Percentiles rank a stretch among this genome's conserved stretches.
Evolutionary conservation across 2,888 invertebrate species (phyloP).

Genomic region (Leucophenga montana): DNA sequence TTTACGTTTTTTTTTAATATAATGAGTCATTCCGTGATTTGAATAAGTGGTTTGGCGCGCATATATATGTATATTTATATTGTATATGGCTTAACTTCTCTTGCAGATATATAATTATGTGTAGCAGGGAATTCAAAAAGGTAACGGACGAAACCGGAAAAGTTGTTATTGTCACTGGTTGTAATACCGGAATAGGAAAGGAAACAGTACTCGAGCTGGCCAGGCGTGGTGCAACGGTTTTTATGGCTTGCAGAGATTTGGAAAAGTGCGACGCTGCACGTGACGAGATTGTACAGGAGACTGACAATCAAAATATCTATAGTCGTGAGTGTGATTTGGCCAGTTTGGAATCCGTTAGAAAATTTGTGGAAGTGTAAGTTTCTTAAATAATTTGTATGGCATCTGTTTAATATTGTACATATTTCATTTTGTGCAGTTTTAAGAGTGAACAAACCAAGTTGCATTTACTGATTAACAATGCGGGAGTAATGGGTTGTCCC

Average conservation of each 20-base stretch:
- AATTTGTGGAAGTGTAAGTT: not conserved
- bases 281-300: slow-evolving; percentile 81
- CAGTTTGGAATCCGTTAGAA: slow-evolving; percentile 72
- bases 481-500: slow-evolving; percentile 78
- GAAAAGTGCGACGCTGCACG: slow-evolving; percentile 82
- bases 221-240: slow-evolving; percentile 78
- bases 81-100: too few species aligned
- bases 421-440: slow-evolving; percentile 52
- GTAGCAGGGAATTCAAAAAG: slow-evolving; percentile 38
- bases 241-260: slow-evolving; percentile 89
- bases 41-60: too few species aligned
- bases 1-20: too few species aligned
- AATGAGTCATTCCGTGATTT: too few species aligned
- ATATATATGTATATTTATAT: too few species aligned
- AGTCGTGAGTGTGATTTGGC: slow-evolving; percentile 74
- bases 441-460: slow-evolving; percentile 74
- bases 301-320: slow-evolving; percentile 83
- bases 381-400: not conserved
- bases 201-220: slow-evolving; percentile 41
- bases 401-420: not conserved
- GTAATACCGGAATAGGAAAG: slow-evolving; percentile 44
- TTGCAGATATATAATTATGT: slow-evolving; percentile 30
- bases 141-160: slow-evolving; percentile 39
- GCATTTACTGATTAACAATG: slow-evolving; percentile 80
- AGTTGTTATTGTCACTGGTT: slow-evolving; percentile 38